phyloP scores from a whole-genome alignment of 2,888 invertebrate genomes.

The Deroplatys truncata region DNA sequence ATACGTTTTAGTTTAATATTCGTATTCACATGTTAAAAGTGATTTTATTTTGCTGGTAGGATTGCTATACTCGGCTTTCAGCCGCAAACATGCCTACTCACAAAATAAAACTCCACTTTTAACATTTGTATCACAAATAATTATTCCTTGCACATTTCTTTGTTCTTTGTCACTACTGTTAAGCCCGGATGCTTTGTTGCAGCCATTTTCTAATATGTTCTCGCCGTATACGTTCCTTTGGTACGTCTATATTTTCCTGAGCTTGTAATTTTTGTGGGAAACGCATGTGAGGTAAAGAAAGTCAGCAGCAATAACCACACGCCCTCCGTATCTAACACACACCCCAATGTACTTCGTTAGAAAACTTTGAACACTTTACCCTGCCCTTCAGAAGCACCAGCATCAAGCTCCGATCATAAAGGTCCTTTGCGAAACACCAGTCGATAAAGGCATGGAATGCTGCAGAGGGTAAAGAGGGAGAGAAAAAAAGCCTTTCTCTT shows the following conservation, averaged over 20 bases:
- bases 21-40: too few relatives aligned
- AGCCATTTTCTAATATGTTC: too few relatives aligned
- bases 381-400: neutral
- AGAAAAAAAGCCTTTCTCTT: neutral
- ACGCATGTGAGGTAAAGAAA: neutral
- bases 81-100: too few relatives aligned
- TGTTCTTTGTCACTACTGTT: too few relatives aligned
- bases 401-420: neutral
- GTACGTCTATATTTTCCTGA: neutral
- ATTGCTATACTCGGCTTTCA: too few relatives aligned
- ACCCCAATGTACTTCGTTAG: neutral
- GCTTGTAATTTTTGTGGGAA: neutral
- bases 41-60: too few relatives aligned
- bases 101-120: too few relatives aligned
- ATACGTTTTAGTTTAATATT: too few relatives aligned
- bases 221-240: too few relatives aligned
- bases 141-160: too few relatives aligned
- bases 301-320: neutral
- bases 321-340: neutral
- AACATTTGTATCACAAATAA: too few relatives aligned
- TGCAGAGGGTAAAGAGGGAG: neutral
- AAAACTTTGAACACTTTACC: neutral
- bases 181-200: too few relatives aligned
- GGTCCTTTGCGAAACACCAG: neutral
- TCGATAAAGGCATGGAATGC: neutral